These are phyloP conservation scores for Coptodon bakossiorum DNA, from an alignment of 2,113 vertebrate genomes.

Conservation along the genomic window DNA sequence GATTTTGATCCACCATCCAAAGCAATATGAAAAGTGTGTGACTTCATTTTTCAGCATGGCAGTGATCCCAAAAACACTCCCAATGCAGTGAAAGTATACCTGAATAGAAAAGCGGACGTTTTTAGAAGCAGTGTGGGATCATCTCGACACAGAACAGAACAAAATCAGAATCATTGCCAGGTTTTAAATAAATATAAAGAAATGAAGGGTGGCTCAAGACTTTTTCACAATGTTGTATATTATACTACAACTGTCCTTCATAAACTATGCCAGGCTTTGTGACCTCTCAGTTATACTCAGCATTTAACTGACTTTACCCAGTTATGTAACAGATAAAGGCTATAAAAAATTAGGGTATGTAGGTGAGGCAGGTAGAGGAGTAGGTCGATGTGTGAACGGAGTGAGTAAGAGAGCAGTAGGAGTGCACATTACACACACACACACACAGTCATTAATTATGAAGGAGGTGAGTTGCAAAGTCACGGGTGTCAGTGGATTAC, in stretches of 20 bases:
- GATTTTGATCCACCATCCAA: not conserved
- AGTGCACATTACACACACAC: not conserved
- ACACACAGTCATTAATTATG: not conserved
- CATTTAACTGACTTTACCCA: not conserved
- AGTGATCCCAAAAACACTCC: not conserved
- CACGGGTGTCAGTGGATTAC: not conserved
- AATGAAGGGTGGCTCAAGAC: not conserved
- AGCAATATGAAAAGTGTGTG: not conserved
- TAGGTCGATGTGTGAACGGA: not conserved
- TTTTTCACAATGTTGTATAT: not conserved
- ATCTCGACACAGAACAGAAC: not conserved
- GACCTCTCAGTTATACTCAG: not conserved
- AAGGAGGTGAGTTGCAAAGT: conserved; percentile 17
- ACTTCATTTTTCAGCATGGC: not conserved
- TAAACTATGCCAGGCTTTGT: not conserved
- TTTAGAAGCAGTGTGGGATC: not conserved
- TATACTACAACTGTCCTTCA: not conserved
- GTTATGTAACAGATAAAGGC: not conserved
- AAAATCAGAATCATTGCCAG: not conserved
- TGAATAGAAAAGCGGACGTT: not conserved
- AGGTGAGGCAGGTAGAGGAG: not conserved
- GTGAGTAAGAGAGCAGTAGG: conserved; percentile 21
- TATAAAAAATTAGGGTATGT: not conserved
- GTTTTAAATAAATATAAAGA: not conserved
- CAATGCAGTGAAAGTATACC: not conserved